Evolutionary conservation across 2,888 invertebrate genomes (phyloP), one percentile per base, ranked within the genome.

Genomic region (Philopedon plagiatum): DNA sequence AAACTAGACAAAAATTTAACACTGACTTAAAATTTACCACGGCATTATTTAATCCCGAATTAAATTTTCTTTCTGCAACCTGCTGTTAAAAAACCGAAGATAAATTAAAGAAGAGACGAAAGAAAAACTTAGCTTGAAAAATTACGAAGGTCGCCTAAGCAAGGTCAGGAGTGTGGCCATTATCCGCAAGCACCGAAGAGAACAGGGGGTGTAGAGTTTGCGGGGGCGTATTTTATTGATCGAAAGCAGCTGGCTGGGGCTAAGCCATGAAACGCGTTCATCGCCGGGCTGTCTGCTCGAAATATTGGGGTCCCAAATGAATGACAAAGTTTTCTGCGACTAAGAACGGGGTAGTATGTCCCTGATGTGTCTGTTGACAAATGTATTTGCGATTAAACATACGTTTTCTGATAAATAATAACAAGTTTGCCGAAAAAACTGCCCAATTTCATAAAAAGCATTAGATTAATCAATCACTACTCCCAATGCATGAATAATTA

Each of bases 181-280:
- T 15, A 41, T 15, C 15, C 3, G 2, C 41, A 13, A 7, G 19
- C 19, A 19, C 21, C 44, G 4, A 39, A 34, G 15, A 11, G n/a
- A 39, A n/a, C 5, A 18, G 11, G 11, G 18, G 19, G 44, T 18
- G 41, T 2, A 18, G 39, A 9, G 19, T 44, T 19, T 18, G 2
- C 11, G 44, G 44, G 44, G 44, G 44, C n/a, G 44, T 18, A 44
- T 44, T 44, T n/a, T 44, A 44, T 44, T 44, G 44, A 44, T 44
- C 44, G 19, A 19, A 44, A 44, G 44, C 44, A 44, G 44, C 44
- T 39, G 37, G 39, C 39, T 44, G 44, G 19, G 44, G 13, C 13
- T 2, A 7, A 41, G 18, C 41, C 1, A 8, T 39, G 39, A 5
- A 5, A n/a, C 15, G 39, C 39, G 39, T 39, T 41, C 18, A 13